Evolutionary conservation across 2,113 vertebrate genomes (phyloP), one percentile per base, ranked within the genome.

Genomic region (Paramisgurnus dabryanus): DNA sequence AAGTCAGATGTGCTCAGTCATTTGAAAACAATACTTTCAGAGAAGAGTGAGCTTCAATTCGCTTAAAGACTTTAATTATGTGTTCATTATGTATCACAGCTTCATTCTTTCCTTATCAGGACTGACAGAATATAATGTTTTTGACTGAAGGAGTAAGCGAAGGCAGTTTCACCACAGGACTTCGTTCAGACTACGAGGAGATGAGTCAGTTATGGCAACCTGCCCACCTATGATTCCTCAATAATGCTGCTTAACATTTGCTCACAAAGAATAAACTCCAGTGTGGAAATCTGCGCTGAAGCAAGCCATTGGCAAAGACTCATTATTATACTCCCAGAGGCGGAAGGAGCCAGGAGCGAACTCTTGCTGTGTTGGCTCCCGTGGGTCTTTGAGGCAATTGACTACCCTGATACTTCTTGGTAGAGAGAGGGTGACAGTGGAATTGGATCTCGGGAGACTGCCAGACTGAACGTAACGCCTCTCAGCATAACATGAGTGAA

Each of bases 1-100:
- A 80, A 66, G n/a, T 45, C 41, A 7, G 55, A 45, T 10, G 3
- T 71, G 55, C 13, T 9, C 69, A 27, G 41, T n/a, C 13, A 70
- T 66, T 68, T 57, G 64, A 57, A 64, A 79, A 77, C 40, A 79
- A 78, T 69, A 50, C 22, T 15, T 61, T 49, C n/a, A 82, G 67
- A 69, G 61, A 75, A 68, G 57, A 81, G 45, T 58, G 45, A 34
- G 70, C 64, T 76, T 76, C 82, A 81, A 60, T 71, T 65, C 76
- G 77, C 71, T 75, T 82, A 77, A 76, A 63, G 22, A 34, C 71
- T 70, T 50, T 74, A 64, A 82, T 60, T 69, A 8, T 18, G 55
- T 58, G 55, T 39, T 34, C 40, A 66, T 67, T 76, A 39, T 43
- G 47, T 71, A 49, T 7, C 76, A 66, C 61, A 82, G 58, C 53